Percentiles rank a stretch among this genome's conserved stretches.
These are phyloP conservation scores for Drosophila novamexicana DNA, from an alignment of 1,140 invertebrate species.

Conservation along the genomic window DNA sequence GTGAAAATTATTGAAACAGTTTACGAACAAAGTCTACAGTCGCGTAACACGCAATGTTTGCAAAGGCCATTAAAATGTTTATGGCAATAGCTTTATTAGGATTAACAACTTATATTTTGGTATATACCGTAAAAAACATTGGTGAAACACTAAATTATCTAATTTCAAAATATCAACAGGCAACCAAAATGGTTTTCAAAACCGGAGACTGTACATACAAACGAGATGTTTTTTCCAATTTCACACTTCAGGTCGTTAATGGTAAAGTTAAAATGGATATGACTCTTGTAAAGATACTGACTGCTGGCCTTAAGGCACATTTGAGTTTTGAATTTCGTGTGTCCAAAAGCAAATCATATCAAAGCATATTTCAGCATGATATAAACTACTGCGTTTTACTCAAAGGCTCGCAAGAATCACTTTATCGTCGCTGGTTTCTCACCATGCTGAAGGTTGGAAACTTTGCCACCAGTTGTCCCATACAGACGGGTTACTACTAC, in stretches of 20 bases:
- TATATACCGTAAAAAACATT: too few relatives aligned
- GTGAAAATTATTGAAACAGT: too few relatives aligned
- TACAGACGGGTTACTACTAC: constrained; percentile 61
- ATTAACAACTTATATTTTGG: too few relatives aligned
- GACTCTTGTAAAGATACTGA: constrained; percentile 31
- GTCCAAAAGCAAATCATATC: constrained; percentile 58
- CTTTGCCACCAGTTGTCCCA: constrained; percentile 67
- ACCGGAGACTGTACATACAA: constrained; percentile 53
- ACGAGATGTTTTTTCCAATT: constrained; percentile 57
- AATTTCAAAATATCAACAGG: too few relatives aligned
- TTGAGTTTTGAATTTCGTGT: constrained; percentile 65
- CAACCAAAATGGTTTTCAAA: constrained; percentile 41
- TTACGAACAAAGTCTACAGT: too few relatives aligned
- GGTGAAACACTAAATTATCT: too few relatives aligned
- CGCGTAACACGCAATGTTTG: too few relatives aligned
- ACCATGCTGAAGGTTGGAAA: constrained; percentile 61
- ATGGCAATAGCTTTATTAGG: too few relatives aligned
- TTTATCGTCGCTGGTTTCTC: constrained; percentile 66
- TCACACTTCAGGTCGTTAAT: constrained; percentile 47
- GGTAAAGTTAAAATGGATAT: constrained; percentile 56
- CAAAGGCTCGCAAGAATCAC: constrained; percentile 42
- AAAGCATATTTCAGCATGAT: constrained; percentile 66
- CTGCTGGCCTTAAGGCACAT: constrained; percentile 50
- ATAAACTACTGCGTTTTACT: constrained; percentile 68
- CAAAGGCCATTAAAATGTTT: too few relatives aligned